phyloP scores from a whole-genome alignment of 53 echinoderm and acorn worm species.

The Pentamera pediparva region DNA sequence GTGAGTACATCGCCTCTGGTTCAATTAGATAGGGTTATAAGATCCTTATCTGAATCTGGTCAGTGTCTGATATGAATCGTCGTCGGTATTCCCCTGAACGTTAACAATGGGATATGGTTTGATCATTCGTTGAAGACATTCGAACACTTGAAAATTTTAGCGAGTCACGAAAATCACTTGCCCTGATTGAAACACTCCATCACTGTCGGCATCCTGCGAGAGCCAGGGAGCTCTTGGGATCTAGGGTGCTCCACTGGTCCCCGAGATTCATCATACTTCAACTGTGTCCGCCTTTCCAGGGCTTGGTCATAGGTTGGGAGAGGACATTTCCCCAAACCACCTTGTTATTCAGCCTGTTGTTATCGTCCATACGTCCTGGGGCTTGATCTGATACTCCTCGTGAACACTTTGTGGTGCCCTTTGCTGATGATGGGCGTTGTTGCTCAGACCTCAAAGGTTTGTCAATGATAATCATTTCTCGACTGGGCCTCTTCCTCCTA shows the following conservation, averaged over 20 bases:
- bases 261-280: neutral
- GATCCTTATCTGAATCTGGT: no score
- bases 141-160: no score
- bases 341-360: neutral
- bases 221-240: conserved; percentile 14
- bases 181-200: conserved; percentile 5
- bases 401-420: no score
- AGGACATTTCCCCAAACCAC: neutral
- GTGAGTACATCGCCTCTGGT: no score
- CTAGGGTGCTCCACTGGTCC: neutral
- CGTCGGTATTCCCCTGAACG: no score
- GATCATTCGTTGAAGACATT: no score
- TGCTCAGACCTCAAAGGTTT: neutral
- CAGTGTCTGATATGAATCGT: no score
- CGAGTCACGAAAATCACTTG: neutral
- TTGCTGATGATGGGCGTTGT: neutral
- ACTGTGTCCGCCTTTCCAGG: neutral
- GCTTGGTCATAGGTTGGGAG: conserved; percentile 13
- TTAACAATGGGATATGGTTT: no score
- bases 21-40: no score
- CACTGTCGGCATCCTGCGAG: neutral
- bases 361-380: neutral
- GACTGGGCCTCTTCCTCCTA: neutral
- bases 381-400: no score
- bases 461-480: neutral